These are phyloP conservation scores for Sarcophaga peregrina DNA, from an alignment of 1,140 invertebrate genomes.

Conservation along the genomic window DNA sequence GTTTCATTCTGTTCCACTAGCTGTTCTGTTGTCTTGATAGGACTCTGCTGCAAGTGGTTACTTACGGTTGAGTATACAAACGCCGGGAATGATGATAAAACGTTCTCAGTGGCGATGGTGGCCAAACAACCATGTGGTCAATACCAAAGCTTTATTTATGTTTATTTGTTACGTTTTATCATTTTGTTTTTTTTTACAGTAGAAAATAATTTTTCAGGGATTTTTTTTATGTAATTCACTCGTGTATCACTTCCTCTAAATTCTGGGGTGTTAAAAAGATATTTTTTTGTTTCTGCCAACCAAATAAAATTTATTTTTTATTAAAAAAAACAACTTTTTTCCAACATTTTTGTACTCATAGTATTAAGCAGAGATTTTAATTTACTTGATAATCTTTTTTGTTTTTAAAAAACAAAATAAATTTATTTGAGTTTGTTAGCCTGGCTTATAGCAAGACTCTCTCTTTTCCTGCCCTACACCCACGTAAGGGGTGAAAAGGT, in stretches of 20 bases:
- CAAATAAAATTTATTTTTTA: neutral
- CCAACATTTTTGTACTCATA: no score
- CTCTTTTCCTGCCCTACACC: neutral
- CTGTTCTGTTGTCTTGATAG: no score
- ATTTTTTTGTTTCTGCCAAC: neutral
- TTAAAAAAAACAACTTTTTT: no score
- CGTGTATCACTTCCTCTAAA: neutral
- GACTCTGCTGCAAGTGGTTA: neutral
- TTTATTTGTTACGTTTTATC: neutral
- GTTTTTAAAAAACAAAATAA: neutral
- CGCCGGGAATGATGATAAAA: slow-evolving; percentile 26
- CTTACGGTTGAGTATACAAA: slow-evolving; percentile 17
- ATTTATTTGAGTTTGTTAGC: neutral
- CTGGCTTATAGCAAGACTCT: neutral
- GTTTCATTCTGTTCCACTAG: neutral
- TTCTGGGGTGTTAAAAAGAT: neutral
- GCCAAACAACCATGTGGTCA: slow-evolving; percentile 2
- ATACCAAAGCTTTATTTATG: slow-evolving; percentile 16
- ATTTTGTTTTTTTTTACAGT: no score
- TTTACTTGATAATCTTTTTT: neutral
- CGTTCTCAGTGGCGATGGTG: neutral
- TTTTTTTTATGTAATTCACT: no score
- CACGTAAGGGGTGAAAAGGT: neutral
- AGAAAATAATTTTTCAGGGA: no score
- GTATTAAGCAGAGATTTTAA: slow-evolving; percentile 34